These are phyloP conservation scores for Odocoileus virginianus DNA, from an alignment of 2,113 vertebrate genomes.

Conservation along the genomic window DNA sequence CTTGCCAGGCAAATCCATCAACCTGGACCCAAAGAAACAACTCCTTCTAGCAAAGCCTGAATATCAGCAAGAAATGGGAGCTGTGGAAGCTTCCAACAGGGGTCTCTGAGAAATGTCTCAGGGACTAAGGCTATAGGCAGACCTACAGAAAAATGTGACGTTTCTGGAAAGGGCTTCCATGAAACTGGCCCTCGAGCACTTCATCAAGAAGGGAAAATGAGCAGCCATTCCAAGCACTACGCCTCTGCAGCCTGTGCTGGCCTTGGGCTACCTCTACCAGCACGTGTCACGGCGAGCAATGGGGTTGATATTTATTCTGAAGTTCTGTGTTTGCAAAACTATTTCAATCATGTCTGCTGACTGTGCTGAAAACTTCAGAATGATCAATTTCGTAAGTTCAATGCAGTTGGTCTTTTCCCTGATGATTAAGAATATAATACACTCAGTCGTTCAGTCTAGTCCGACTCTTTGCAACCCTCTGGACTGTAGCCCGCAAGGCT, in stretches of 20 bases:
- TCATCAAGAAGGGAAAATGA: neutral
- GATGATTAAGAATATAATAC: neutral
- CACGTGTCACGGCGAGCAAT: fast-evolving
- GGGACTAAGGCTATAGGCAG: neutral
- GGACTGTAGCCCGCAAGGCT: neutral
- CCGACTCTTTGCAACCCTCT: neutral
- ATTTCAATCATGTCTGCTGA: neutral
- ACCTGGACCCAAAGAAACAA: neutral
- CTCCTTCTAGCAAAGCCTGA: neutral
- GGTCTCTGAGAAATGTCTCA: neutral
- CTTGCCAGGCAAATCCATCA: neutral
- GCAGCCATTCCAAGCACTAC: fast-evolving
- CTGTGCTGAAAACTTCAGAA: neutral
- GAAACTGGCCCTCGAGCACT: neutral
- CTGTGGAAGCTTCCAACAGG: neutral
- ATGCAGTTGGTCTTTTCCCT: neutral
- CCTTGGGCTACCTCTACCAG: neutral
- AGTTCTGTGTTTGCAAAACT: neutral
- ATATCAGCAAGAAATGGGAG: neutral
- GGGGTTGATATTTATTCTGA: neutral
- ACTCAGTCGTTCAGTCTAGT: neutral
- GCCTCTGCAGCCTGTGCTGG: neutral
- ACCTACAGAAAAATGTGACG: neutral
- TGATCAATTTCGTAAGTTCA: neutral
- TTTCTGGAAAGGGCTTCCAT: constrained; percentile 30